phyloP scores from a whole-genome alignment of 2,113 vertebrate genomes.

The Gila orcuttii region DNA sequence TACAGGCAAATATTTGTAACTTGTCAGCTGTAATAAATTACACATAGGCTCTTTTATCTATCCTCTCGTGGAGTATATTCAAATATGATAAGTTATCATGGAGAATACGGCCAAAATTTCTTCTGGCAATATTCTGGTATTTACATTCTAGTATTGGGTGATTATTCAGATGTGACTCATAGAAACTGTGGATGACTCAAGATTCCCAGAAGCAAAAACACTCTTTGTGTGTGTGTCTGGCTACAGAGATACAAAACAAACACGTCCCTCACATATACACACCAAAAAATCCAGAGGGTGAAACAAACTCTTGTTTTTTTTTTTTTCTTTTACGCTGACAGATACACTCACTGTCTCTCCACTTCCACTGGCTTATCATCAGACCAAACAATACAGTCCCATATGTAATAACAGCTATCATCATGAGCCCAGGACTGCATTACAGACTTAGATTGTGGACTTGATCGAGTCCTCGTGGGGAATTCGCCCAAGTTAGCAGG shows the following conservation, averaged over 20 bases:
- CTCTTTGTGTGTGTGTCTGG: background rate
- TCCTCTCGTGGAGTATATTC: background rate
- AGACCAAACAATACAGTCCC: constrained; percentile 43
- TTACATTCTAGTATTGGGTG: constrained; percentile 6
- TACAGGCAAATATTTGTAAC: constrained; percentile 1
- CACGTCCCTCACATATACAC: background rate
- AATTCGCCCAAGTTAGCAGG: constrained; percentile 39
- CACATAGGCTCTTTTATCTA: background rate
- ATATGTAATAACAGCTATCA: constrained; percentile 42
- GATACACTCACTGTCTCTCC: constrained; percentile 11
- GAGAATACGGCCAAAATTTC: background rate
- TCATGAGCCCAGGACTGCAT: constrained; percentile 26
- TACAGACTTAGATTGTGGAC: constrained; percentile 40
- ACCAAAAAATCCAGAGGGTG: background rate
- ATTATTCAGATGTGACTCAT: constrained; percentile 21
- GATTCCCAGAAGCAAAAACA: constrained; percentile 14
- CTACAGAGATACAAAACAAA: background rate
- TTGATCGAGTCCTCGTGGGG: constrained; percentile 35
- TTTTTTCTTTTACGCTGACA: background rate
- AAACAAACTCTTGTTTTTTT: background rate
- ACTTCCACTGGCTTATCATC: constrained; percentile 33
- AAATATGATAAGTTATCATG: background rate
- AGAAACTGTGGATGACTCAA: constrained; percentile 24
- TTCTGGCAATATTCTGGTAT: constrained; percentile 13
- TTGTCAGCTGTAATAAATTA: background rate